These are phyloP conservation scores for Chydorus sphaericus DNA, from an alignment of 2,888 invertebrate species.

Conservation along the genomic window DNA sequence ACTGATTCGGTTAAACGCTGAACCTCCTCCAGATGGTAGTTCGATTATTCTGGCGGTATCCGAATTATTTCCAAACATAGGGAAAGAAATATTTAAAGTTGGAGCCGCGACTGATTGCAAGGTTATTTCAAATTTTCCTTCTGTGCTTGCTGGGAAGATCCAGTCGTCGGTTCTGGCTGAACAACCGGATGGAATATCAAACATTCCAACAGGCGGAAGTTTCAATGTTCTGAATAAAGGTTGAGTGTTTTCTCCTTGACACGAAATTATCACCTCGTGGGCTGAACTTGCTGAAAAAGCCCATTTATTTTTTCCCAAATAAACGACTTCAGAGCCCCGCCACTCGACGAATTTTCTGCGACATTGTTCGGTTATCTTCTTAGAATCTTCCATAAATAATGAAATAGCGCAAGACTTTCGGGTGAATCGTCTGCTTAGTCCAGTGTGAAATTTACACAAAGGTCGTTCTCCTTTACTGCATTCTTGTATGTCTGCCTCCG, in stretches of 20 bases:
- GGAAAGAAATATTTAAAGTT: neutral
- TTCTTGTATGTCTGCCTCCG: neutral
- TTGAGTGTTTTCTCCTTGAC: neutral
- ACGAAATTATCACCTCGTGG: neutral
- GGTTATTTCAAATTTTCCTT: neutral
- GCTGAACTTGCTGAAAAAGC: neutral
- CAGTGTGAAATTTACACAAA: neutral
- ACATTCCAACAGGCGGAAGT: neutral
- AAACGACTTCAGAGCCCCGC: neutral
- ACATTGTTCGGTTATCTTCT: neutral
- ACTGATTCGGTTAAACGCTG: neutral
- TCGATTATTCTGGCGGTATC: too few species aligned
- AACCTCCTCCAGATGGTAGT: neutral
- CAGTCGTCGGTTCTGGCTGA: neutral
- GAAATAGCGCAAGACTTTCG: neutral
- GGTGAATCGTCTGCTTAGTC: neutral
- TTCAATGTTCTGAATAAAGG: neutral
- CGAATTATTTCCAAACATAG: too few species aligned
- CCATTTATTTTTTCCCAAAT: neutral
- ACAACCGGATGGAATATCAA: neutral
- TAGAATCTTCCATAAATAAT: neutral
- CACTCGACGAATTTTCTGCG: neutral
- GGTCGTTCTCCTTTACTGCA: neutral
- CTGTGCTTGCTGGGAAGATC: neutral
- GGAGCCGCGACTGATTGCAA: neutral